These are phyloP conservation scores for Scaptodrosophila latifasciaeformis DNA, from an alignment of 2,888 invertebrate species.

Conservation along the genomic window DNA sequence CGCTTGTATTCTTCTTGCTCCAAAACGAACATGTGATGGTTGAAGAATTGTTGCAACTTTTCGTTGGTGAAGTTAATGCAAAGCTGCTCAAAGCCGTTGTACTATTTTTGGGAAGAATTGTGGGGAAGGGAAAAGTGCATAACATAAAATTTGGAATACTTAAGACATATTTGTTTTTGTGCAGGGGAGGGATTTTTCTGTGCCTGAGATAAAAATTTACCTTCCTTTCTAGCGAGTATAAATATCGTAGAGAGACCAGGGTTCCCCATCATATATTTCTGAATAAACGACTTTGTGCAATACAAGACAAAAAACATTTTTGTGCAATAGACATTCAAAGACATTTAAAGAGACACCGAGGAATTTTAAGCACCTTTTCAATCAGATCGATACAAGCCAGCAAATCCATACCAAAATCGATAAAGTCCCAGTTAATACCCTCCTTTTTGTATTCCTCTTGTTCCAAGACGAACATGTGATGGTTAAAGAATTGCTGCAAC, in stretches of 20 bases:
- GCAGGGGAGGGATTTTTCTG: no score
- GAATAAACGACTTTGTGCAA: slow-evolving; percentile 4
- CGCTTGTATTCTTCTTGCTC: slow-evolving; percentile 99
- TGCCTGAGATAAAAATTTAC: neutral
- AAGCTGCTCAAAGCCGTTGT: slow-evolving; percentile 99
- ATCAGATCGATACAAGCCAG: slow-evolving; percentile 98
- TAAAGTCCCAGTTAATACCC: slow-evolving; percentile 98
- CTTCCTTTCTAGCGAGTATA: no score
- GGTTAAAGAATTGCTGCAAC: slow-evolving; percentile 99
- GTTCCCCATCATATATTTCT: slow-evolving; percentile 9
- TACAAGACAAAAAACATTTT: slow-evolving; percentile 7
- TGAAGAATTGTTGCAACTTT: slow-evolving; percentile 99
- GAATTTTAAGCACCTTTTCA: slow-evolving; percentile 85
- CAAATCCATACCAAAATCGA: slow-evolving; percentile 99
- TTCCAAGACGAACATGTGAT: slow-evolving; percentile 99
- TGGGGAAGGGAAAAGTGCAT: neutral
- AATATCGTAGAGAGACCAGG: no score
- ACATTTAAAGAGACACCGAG: slow-evolving; percentile 7
- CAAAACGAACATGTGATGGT: slow-evolving; percentile 99
- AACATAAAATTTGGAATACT: neutral
- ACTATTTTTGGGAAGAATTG: slow-evolving; percentile 77
- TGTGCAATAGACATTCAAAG: neutral
- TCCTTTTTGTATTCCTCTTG: slow-evolving; percentile 99
- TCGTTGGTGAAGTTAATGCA: slow-evolving; percentile 99
- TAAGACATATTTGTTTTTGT: neutral